phyloP scores from a whole-genome alignment of 2,797 vertebrate genomes.

The Botia kubotai region DNA sequence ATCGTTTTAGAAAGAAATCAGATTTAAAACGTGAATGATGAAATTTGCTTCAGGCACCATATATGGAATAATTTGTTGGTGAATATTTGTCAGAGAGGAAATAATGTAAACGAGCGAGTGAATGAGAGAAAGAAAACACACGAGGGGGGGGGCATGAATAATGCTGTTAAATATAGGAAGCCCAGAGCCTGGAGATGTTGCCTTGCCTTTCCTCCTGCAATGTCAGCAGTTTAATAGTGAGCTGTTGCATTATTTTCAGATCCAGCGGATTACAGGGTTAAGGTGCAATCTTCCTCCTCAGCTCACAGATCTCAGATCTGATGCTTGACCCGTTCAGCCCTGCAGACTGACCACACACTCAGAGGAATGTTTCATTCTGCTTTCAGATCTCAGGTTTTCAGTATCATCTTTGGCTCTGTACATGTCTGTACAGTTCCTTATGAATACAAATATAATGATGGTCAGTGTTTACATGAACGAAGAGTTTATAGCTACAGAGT shows the following conservation, averaged over 20 bases:
- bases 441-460: not conserved
- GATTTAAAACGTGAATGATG: constrained; percentile 51
- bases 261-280: constrained; percentile 54
- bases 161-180: constrained; percentile 58
- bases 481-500: too few species aligned
- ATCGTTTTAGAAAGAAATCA: constrained; percentile 10
- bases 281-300: constrained; percentile 21
- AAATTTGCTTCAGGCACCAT: constrained; percentile 48
- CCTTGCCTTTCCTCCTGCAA: constrained; percentile 37
- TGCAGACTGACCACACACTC: constrained; percentile 18
- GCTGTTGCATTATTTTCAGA: constrained; percentile 42
- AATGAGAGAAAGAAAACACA: constrained; percentile 10
- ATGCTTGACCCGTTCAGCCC: not conserved
- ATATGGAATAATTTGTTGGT: constrained; percentile 49
- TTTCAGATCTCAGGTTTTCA: not conserved
- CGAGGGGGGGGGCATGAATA: constrained; percentile 57
- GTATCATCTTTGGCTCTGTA: not conserved
- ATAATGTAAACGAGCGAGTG: constrained; percentile 33
- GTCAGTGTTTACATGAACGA: too few species aligned
- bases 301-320: not conserved
- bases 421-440: not conserved
- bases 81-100: constrained; percentile 33
- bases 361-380: not conserved
- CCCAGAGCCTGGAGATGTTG: constrained; percentile 37
- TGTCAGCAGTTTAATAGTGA: constrained; percentile 28